Percentiles rank a stretch among this genome's conserved stretches.
Conservation (phyloP, 1,140 invertebrate species). For the Diachasmimorpha longicaudata region DNA sequence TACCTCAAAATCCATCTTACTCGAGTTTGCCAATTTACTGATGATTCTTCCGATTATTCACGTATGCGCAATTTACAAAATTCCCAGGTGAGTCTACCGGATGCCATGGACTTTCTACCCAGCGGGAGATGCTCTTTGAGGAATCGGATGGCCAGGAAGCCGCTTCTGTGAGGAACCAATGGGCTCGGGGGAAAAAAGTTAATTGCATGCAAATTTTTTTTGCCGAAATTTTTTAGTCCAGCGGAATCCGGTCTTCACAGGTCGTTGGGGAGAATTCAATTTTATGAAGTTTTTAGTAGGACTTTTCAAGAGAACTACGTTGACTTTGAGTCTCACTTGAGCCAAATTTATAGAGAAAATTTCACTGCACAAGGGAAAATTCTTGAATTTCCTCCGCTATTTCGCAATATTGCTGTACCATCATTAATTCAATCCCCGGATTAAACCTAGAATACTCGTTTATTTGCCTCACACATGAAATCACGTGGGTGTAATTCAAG, state of each 20-base stretch:
- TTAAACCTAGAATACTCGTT: too few species aligned
- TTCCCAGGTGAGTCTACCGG: neutral
- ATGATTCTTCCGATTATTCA: neutral
- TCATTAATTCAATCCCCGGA: too few species aligned
- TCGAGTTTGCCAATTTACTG: neutral
- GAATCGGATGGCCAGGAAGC: neutral
- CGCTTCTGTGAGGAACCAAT: neutral
- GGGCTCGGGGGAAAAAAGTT: neutral
- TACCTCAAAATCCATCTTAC: neutral
- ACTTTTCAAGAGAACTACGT: too few species aligned
- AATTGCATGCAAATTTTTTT: neutral
- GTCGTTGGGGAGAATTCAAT: too few species aligned
- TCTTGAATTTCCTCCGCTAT: too few species aligned
- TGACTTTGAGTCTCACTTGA: too few species aligned
- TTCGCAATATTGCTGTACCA: too few species aligned
- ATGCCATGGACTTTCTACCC: slow-evolving; percentile 2
- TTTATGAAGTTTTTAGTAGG: too few species aligned
- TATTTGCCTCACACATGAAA: neutral
- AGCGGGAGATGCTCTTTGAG: neutral
- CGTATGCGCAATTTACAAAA: neutral
- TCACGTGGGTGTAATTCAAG: slow-evolving; percentile 29
- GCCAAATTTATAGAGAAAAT: too few species aligned
- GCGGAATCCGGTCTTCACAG: too few species aligned
- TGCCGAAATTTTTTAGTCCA: too few species aligned
- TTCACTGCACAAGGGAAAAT: too few species aligned